Conservation (phyloP, 2,888 invertebrate species). For the Corbicula japonica region DNA sequence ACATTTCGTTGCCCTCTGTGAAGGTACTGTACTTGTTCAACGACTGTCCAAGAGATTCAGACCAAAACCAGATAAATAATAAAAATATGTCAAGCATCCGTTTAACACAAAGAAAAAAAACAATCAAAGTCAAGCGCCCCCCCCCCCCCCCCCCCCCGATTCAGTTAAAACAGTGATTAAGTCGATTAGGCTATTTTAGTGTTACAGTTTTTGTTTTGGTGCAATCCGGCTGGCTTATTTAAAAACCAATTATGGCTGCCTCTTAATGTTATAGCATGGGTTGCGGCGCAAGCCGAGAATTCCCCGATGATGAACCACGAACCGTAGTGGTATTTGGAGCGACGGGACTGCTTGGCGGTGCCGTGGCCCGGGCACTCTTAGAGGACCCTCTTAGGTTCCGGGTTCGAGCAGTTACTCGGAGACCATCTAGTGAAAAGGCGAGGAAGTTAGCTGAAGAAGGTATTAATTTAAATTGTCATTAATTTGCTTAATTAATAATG, state of each 20-base stretch:
- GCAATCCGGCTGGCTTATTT: background rate
- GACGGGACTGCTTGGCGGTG: constrained; percentile 82
- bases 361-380: constrained; percentile 79
- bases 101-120: too few relatives aligned
- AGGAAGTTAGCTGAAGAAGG: constrained; percentile 78
- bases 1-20: too few relatives aligned
- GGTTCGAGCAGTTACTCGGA: constrained; percentile 81
- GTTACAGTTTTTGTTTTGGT: background rate
- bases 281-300: constrained; percentile 75
- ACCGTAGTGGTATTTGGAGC: constrained; percentile 83
- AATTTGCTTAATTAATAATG: too few relatives aligned
- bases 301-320: constrained; percentile 73
- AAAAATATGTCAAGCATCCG: too few relatives aligned
- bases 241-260: constrained; percentile 10
- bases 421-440: constrained; percentile 78
- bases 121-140: too few relatives aligned
- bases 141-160: too few relatives aligned
- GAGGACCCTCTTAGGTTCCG: constrained; percentile 73
- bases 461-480: too few relatives aligned
- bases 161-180: too few relatives aligned
- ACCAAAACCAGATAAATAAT: too few relatives aligned
- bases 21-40: too few relatives aligned
- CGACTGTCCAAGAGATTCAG: too few relatives aligned
- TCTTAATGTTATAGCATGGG: constrained; percentile 70
- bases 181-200: background rate